These are phyloP conservation scores for Petrophora chlorosata DNA, from an alignment of 2,888 invertebrate species.

Conservation along the genomic window DNA sequence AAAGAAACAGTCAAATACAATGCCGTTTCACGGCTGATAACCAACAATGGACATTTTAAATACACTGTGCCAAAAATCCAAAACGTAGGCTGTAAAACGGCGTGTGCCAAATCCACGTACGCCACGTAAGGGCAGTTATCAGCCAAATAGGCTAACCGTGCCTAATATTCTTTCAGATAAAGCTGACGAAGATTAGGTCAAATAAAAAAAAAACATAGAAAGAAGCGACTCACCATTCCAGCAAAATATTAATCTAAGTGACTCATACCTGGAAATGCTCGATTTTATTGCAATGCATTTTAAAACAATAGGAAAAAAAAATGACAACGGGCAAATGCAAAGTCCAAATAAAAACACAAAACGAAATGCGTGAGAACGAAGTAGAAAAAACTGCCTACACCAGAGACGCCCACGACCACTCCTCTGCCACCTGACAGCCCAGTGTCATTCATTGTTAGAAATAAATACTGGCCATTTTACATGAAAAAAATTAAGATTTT, in stretches of 20 bases:
- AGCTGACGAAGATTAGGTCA: no score
- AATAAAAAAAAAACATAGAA: no score
- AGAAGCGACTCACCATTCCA: no score
- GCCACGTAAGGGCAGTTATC: constrained; percentile 15
- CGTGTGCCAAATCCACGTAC: constrained; percentile 34
- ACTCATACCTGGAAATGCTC: no score
- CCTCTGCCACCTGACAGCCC: constrained; percentile 55
- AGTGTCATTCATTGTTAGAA: constrained; percentile 61
- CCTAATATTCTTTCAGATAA: constrained; percentile 17
- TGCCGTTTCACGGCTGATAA: constrained; percentile 1
- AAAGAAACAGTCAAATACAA: constrained; percentile 11
- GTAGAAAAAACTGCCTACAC: constrained; percentile 62
- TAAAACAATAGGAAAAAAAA: constrained; percentile 28
- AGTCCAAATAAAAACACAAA: constrained; percentile 43
- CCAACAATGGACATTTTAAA: constrained; percentile 10
- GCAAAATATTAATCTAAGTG: no score
- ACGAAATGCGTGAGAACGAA: constrained; percentile 53
- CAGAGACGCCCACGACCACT: constrained; percentile 61
- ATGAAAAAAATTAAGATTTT: neutral
- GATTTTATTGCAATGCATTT: constrained; percentile 1
- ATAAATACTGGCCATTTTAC: constrained; percentile 41
- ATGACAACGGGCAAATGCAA: constrained; percentile 33
- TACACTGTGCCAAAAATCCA: constrained; percentile 23
- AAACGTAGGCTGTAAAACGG: constrained; percentile 19
- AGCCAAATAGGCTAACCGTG: constrained; percentile 37